Conservation (phyloP, 2,888 invertebrate genomes). For the Microctonus brassicae region DNA sequence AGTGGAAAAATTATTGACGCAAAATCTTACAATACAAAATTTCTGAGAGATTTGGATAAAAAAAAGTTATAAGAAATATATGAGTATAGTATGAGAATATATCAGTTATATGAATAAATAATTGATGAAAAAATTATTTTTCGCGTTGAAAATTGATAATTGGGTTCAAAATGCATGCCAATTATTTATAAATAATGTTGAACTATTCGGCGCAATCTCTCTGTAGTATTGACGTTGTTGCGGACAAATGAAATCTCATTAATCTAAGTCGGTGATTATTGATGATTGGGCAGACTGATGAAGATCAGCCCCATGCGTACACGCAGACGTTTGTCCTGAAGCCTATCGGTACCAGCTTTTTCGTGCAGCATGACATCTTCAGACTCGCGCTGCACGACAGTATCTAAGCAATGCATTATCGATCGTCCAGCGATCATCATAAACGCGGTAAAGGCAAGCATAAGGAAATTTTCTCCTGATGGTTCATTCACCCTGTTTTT, state of each 20-base stretch:
- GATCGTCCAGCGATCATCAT: conserved; percentile 58
- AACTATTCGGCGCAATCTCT: conserved; percentile 46
- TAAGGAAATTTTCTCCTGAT: conserved; percentile 6
- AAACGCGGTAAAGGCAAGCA: conserved; percentile 60
- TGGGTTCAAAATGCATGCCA: background rate
- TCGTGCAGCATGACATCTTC: conserved; percentile 95
- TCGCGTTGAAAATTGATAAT: background rate
- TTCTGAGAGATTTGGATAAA: background rate
- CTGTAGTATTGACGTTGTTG: conserved; percentile 52
- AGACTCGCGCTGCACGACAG: conserved; percentile 91
- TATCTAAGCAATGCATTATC: conserved; percentile 69
- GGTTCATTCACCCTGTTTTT: background rate
- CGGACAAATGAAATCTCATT: conserved; percentile 53
- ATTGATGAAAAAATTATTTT: background rate
- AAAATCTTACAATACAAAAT: conserved; percentile 3
- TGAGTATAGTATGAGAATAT: no score
- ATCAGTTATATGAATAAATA: no score
- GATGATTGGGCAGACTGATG: conserved; percentile 85
- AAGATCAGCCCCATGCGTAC: conserved; percentile 94
- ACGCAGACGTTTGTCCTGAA: conserved; percentile 94
- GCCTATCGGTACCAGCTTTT: conserved; percentile 89
- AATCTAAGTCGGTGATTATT: conserved; percentile 64
- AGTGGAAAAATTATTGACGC: background rate
- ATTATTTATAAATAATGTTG: conserved; percentile 1
- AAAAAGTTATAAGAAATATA: no score